Evolutionary conservation across 1,140 invertebrate species (phyloP).

Genomic region (Asbolus verrucosus): DNA sequence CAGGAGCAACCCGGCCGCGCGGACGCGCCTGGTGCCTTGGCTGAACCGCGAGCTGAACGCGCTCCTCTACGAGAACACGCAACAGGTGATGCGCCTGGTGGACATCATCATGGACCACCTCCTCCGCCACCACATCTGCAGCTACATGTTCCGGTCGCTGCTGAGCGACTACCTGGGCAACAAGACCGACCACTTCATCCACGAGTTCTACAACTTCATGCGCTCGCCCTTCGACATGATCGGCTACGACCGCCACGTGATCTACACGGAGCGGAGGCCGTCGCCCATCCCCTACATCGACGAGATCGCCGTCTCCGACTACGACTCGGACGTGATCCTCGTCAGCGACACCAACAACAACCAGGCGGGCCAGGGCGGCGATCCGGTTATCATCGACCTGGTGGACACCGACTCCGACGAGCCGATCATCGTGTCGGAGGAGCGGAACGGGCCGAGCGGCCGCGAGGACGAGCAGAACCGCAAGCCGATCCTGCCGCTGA

Average conservation of each 20-base stretch:
- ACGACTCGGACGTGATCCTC: slow-evolving; percentile 47
- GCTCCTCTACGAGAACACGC: slow-evolving; percentile 72
- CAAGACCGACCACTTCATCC: slow-evolving; percentile 85
- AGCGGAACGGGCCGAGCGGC: slow-evolving; percentile 9
- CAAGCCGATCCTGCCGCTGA: slow-evolving; percentile 55
- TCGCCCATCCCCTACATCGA: slow-evolving; percentile 25
- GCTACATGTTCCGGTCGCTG: slow-evolving; percentile 76
- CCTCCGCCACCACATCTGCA: slow-evolving; percentile 77
- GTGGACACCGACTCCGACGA: slow-evolving; percentile 58
- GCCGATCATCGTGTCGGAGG: slow-evolving; percentile 50
- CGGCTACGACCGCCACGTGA: slow-evolving; percentile 74
- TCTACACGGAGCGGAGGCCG: slow-evolving; percentile 59
- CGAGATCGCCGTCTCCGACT: slow-evolving; percentile 45
- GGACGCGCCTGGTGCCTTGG: slow-evolving; percentile 88
- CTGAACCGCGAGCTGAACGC: slow-evolving; percentile 87
- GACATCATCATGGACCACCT: slow-evolving; percentile 78
- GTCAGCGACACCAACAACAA: slow-evolving; percentile 38
- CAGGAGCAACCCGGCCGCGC: slow-evolving; percentile 81
- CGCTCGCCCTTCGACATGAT: slow-evolving; percentile 86
- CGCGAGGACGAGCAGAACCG: slow-evolving; percentile 11
- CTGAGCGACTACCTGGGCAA: slow-evolving; percentile 71
- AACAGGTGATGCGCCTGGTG: slow-evolving; percentile 74
- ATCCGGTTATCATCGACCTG: slow-evolving; percentile 57
- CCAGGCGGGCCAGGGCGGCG: slow-evolving; percentile 17
- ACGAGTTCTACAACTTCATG: slow-evolving; percentile 90